Evolutionary conservation across 1,140 invertebrate genomes (phyloP), one percentile per base, ranked within the genome.

Genomic region (Plodia interpunctella): DNA sequence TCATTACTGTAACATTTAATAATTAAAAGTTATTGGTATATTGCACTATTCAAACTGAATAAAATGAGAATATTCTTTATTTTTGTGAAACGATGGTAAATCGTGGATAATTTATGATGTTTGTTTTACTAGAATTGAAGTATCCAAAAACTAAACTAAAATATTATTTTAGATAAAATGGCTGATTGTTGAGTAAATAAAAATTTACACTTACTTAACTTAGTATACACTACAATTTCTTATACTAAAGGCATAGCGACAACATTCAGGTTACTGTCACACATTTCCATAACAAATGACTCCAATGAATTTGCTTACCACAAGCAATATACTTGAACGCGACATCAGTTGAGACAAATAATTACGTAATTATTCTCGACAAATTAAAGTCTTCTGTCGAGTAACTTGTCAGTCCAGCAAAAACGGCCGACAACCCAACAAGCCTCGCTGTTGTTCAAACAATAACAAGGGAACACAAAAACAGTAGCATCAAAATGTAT

Each of bases 281-380:
- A 15, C 38, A 1, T 15, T 15, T 44, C n/a, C 13, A 15, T 15
- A 44, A 44, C 38, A 44, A 44, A 44, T 44, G 38, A 44, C 38
- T 4, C n/a, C 38, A 44, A 44, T 44, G 38, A 44, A 44, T 44
- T 44, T 44, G 38, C 38, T 44, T 15, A 44, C 38, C 38, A 17
- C 38, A 44, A 15, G 38, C 38, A 44, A 44, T 44, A 44, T 38
- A 44, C 38, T 44, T 44, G 15, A 44, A 44, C 38, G 13, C 38
- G 38, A 44, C 38, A 44, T 44, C 38, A n/a, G 38, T 44, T n/a
- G 44, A 62, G 66, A 71, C 63, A 74, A 77, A 78, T 79, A 82
- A 82, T 76, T 70, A 81, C 69, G 73, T 80, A 82, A 80, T 84
- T 80, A 84, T 82, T 84, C 78, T 69, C 60, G 68, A 78, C 68